These are phyloP conservation scores for Xiphorhynchus erythropygius DNA, from an alignment of 2,797 vertebrate species.

Conservation along the genomic window DNA sequence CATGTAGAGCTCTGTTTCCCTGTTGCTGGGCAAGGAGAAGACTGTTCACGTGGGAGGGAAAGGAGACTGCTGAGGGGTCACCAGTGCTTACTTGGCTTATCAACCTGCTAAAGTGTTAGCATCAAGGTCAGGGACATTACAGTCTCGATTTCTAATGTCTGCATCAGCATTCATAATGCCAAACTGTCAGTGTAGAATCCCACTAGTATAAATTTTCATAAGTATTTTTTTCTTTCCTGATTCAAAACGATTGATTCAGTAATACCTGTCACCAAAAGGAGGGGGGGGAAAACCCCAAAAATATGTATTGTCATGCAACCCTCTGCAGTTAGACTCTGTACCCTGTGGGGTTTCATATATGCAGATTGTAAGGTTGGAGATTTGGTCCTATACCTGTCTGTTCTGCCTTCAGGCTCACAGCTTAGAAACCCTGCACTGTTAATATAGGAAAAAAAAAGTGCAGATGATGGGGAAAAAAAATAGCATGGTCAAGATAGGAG, in stretches of 20 bases:
- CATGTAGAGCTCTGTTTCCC: neutral
- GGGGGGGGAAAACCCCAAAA: fast-evolving
- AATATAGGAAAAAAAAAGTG: neutral
- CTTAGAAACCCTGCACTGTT: neutral
- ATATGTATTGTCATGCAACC: fast-evolving
- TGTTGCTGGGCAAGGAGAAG: neutral
- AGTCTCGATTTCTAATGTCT: neutral
- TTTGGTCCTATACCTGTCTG: neutral
- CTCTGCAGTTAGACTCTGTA: neutral
- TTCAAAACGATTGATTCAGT: neutral
- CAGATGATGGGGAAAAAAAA: neutral
- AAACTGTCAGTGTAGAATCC: neutral
- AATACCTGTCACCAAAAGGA: neutral
- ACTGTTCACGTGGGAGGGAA: neutral
- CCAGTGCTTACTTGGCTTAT: neutral
- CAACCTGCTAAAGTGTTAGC: neutral
- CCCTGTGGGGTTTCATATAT: neutral
- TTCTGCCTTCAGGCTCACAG: neutral
- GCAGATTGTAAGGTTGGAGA: neutral
- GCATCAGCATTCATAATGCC: neutral
- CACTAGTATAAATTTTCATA: neutral
- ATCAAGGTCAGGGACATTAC: neutral
- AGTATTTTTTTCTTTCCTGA: neutral
- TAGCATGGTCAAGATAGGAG: neutral
- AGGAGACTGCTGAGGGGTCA: neutral